These are phyloP conservation scores for Camarhynchus parvulus DNA, from an alignment of 2,113 vertebrate genomes.

Conservation along the genomic window DNA sequence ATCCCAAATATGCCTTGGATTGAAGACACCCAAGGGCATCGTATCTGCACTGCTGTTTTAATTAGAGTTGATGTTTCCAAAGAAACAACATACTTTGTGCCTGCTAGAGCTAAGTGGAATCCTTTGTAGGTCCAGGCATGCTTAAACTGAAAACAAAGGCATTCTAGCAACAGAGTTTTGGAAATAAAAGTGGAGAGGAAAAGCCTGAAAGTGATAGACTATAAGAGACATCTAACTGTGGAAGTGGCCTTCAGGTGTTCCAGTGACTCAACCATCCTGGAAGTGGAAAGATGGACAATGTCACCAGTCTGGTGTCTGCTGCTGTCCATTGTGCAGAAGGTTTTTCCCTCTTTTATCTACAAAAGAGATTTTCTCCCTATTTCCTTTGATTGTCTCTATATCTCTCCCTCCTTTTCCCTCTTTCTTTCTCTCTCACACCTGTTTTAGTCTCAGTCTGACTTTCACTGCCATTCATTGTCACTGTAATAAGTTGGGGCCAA, in stretches of 20 bases:
- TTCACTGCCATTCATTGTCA: background rate
- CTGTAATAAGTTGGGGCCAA: background rate
- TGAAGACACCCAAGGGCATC: background rate
- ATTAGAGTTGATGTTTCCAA: conserved; percentile 41
- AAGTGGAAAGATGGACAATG: background rate
- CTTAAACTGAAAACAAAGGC: background rate
- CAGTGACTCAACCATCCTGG: background rate
- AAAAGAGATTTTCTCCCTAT: background rate
- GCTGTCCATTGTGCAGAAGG: background rate
- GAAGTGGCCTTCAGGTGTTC: background rate
- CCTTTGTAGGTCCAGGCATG: background rate
- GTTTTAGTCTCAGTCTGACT: background rate
- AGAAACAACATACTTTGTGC: conserved; percentile 28
- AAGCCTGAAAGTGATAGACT: background rate
- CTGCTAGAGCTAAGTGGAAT: conserved; percentile 31
- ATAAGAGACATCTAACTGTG: background rate
- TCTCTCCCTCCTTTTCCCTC: background rate
- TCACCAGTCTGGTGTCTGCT: background rate
- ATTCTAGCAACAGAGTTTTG: background rate
- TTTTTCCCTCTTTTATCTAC: background rate
- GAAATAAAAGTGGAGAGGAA: background rate
- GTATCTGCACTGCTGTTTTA: background rate
- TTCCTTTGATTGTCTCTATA: background rate
- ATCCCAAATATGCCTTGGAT: background rate
- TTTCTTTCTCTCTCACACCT: background rate